phyloP scores from a whole-genome alignment of 2,797 vertebrate genomes.

The Bradypus variegatus region DNA sequence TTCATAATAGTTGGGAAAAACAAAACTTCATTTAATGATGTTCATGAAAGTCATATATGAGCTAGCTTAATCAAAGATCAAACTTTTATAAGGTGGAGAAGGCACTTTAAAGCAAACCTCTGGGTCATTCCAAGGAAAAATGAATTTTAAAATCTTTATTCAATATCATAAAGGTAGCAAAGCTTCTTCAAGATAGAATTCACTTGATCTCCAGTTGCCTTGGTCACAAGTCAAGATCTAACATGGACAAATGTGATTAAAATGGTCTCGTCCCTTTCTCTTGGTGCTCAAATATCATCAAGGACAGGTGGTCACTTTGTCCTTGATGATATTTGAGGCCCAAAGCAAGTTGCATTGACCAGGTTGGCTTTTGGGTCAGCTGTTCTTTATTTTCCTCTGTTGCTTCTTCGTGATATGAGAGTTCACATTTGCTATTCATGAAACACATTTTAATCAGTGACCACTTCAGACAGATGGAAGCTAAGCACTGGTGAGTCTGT shows the following conservation, averaged over 20 bases:
- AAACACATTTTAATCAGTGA: slow-evolving; percentile 75
- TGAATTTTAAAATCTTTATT: not conserved
- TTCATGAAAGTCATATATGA: not conserved
- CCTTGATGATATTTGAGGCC: not conserved
- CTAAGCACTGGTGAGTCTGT: slow-evolving; percentile 62
- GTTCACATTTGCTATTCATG: slow-evolving; percentile 71
- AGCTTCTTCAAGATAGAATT: not conserved
- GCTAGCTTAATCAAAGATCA: not conserved
- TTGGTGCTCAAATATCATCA: not conserved
- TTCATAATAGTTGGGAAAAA: slow-evolving; percentile 2
- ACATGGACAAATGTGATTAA: not conserved
- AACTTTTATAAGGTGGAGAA: not conserved
- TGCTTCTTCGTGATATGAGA: slow-evolving; percentile 51
- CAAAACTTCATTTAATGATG: not conserved
- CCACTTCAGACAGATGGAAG: slow-evolving; percentile 74
- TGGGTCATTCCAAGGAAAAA: not conserved
- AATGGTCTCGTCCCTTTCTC: not conserved
- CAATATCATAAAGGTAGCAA: not conserved
- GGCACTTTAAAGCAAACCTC: not conserved
- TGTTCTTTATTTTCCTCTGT: not conserved
- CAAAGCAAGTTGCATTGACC: not conserved
- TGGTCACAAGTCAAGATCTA: not conserved
- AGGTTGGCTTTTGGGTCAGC: not conserved
- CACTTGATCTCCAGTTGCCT: not conserved
- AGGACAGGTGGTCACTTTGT: not conserved